These are phyloP conservation scores for Halcyon malimbica DNA, from an alignment of 2,113 vertebrate species.

Conservation along the genomic window DNA sequence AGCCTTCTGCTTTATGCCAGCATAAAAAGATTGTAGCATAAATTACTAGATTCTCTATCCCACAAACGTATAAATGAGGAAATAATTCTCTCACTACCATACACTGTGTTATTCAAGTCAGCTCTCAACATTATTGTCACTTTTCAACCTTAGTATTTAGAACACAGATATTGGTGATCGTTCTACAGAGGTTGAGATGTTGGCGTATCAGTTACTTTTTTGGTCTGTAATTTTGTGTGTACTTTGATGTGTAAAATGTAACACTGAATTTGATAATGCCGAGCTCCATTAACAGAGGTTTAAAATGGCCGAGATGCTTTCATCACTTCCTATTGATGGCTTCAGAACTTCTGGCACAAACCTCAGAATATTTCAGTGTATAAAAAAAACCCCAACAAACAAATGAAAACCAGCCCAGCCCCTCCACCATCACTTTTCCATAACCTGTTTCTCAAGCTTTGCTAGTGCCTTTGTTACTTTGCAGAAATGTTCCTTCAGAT, in stretches of 20 bases:
- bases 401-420: not conserved
- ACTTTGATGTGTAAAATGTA: not conserved
- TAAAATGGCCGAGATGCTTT: not conserved
- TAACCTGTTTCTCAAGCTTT: not conserved
- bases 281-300: not conserved
- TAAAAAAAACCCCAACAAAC: not conserved
- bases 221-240: not conserved
- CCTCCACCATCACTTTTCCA: not conserved
- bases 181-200: not conserved
- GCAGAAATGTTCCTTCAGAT: not conserved
- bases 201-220: not conserved
- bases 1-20: not conserved
- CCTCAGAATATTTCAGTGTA: not conserved
- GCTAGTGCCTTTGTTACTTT: not conserved
- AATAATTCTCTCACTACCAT: not conserved
- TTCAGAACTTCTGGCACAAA: not conserved
- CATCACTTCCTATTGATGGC: not conserved
- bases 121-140: not conserved
- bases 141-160: not conserved
- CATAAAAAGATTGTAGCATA: not conserved
- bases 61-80: not conserved
- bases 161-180: not conserved
- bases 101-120: conserved; percentile 6
- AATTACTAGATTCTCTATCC: conserved; percentile 7
- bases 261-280: not conserved